Evolutionary conservation across 2,888 invertebrate species (phyloP).

Genomic region (Deilephila elpenor): DNA sequence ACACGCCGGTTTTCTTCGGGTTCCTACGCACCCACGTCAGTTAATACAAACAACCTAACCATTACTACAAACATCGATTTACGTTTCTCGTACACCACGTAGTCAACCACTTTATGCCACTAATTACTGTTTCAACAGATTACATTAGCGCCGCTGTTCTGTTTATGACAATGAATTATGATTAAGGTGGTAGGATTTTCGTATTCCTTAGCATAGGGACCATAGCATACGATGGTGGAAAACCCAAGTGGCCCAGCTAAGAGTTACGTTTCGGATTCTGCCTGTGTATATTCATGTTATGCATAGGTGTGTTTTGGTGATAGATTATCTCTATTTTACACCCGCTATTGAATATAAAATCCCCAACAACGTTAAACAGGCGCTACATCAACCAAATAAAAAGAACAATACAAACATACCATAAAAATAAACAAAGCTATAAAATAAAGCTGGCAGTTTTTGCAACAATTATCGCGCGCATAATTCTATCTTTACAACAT

Average conservation of each 20-base stretch:
- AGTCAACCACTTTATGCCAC: constrained; percentile 10
- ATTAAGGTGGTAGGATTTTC: too few relatives aligned
- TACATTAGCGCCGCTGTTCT: not conserved
- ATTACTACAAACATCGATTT: constrained; percentile 9
- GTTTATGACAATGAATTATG: not conserved
- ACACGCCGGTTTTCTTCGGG: not conserved
- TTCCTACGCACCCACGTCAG: constrained; percentile 17
- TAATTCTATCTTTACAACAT: constrained; percentile 24
- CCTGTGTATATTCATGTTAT: too few relatives aligned
- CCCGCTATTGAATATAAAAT: too few relatives aligned
- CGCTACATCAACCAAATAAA: too few relatives aligned
- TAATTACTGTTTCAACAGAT: constrained; percentile 23
- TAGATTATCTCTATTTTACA: too few relatives aligned
- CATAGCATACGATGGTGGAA: too few relatives aligned
- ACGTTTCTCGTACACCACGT: not conserved
- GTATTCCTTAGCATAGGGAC: too few relatives aligned
- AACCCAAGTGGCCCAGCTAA: too few relatives aligned
- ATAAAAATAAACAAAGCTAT: not conserved
- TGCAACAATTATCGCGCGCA: not conserved
- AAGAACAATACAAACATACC: too few relatives aligned
- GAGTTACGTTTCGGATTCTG: too few relatives aligned
- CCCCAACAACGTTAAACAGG: too few relatives aligned
- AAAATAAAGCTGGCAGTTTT: constrained; percentile 3
- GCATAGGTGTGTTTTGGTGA: too few relatives aligned
- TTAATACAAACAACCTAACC: constrained; percentile 6